Evolutionary conservation across 2,113 vertebrate genomes (phyloP).

Genomic region (human (Homo sapiens)): GRCh38 chr6:163743001-163743500

Average conservation of each 20-base stretch:
- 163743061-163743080: neutral
- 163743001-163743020: neutral
- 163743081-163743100: fast-evolving
- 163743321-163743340: neutral
- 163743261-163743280: neutral
- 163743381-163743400: neutral
- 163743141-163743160: too few relatives aligned
- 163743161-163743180: neutral
- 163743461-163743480: neutral
- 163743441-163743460: neutral
- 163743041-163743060: neutral
- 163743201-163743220: too few relatives aligned
- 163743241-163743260: neutral
- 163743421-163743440: neutral
- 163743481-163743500: neutral
- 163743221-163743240: fast-evolving
- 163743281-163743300: neutral
- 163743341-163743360: neutral
- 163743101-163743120: too few relatives aligned
- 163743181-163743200: neutral
- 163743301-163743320: too few relatives aligned
- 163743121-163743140: neutral
- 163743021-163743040: neutral
- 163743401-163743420: neutral
- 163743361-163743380: neutral